These are phyloP conservation scores for Nemotelus nigrinus DNA, from an alignment of 2,888 invertebrate species.

Conservation along the genomic window DNA sequence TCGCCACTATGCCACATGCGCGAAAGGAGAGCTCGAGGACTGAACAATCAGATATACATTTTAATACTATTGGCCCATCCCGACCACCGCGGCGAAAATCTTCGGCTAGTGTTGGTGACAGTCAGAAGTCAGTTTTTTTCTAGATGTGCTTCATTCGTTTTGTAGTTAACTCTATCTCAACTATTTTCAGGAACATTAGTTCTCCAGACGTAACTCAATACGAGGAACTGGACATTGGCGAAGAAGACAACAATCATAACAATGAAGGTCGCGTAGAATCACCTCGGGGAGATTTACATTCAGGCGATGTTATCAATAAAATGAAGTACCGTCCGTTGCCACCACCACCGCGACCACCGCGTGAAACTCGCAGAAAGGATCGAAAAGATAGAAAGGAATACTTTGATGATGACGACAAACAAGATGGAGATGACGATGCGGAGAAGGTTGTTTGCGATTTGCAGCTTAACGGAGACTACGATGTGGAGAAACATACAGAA, in stretches of 20 bases:
- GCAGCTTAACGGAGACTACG: slow-evolving; percentile 59
- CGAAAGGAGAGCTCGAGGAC: slow-evolving; percentile 67
- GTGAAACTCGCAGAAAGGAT: slow-evolving; percentile 67
- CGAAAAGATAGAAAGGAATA: slow-evolving; percentile 59
- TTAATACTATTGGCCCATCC: slow-evolving; percentile 70
- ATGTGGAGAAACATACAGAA: slow-evolving; percentile 57
- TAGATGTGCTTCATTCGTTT: neutral
- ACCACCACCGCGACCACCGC: slow-evolving; percentile 85
- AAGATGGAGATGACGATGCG: slow-evolving; percentile 56
- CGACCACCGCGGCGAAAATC: slow-evolving; percentile 73
- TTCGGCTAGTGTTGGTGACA: slow-evolving; percentile 69
- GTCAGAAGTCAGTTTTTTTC: slow-evolving; percentile 56
- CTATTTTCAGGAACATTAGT: slow-evolving; percentile 44
- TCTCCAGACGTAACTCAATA: slow-evolving; percentile 63
- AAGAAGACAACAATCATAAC: slow-evolving; percentile 50
- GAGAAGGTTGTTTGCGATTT: slow-evolving; percentile 52
- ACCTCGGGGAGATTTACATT: slow-evolving; percentile 72
- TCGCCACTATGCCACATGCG: slow-evolving; percentile 74
- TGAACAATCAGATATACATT: slow-evolving; percentile 69
- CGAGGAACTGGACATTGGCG: slow-evolving; percentile 65
- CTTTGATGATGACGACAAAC: slow-evolving; percentile 55
- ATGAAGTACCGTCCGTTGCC: slow-evolving; percentile 88
- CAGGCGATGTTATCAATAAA: slow-evolving; percentile 80
- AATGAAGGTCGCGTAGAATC: slow-evolving; percentile 55
- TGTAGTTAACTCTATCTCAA: neutral